A percentile compares a stretch with the other conserved stretches of the same genome.
These are phyloP conservation scores for Ailurus styani DNA, from an alignment of 2,113 vertebrate genomes.

Conservation along the genomic window DNA sequence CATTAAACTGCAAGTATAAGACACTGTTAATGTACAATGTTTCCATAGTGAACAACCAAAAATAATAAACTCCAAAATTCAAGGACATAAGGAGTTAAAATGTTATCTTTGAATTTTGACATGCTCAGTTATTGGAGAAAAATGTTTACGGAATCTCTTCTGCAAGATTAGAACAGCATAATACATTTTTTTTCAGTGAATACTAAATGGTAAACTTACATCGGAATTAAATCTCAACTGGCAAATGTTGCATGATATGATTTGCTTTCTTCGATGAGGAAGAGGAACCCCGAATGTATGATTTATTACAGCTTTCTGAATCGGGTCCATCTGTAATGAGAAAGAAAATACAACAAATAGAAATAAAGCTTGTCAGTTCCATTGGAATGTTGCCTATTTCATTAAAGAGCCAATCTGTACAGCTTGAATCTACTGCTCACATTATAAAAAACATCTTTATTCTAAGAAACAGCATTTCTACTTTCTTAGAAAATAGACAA, in stretches of 20 bases:
- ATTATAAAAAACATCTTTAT: conserved; percentile 58
- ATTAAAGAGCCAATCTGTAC: conserved; percentile 53
- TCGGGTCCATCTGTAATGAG: conserved; percentile 94
- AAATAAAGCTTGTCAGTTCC: conserved; percentile 83
- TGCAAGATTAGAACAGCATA: conserved; percentile 49
- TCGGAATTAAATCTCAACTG: conserved; percentile 99
- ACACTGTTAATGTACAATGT: not conserved
- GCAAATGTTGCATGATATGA: conserved; percentile 94
- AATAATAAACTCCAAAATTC: not conserved
- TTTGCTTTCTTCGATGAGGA: conserved; percentile 92
- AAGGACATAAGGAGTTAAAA: conserved; percentile 25
- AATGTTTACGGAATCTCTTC: conserved; percentile 28
- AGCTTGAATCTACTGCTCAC: conserved; percentile 11
- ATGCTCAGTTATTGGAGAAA: conserved; percentile 2
- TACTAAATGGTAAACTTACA: conserved; percentile 87
- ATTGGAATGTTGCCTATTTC: conserved; percentile 48
- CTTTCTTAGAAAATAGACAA: conserved; percentile 36
- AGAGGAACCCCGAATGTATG: conserved; percentile 93
- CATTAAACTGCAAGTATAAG: not conserved
- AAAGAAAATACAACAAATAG: conserved; percentile 77
- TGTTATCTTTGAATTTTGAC: not conserved
- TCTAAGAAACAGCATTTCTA: conserved; percentile 49
- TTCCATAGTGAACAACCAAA: not conserved
- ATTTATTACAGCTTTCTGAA: conserved; percentile 98
- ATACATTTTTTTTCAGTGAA: conserved; percentile 69